phyloP scores from a whole-genome alignment of 2,113 vertebrate species.

The Oenanthe melanoleuca region DNA sequence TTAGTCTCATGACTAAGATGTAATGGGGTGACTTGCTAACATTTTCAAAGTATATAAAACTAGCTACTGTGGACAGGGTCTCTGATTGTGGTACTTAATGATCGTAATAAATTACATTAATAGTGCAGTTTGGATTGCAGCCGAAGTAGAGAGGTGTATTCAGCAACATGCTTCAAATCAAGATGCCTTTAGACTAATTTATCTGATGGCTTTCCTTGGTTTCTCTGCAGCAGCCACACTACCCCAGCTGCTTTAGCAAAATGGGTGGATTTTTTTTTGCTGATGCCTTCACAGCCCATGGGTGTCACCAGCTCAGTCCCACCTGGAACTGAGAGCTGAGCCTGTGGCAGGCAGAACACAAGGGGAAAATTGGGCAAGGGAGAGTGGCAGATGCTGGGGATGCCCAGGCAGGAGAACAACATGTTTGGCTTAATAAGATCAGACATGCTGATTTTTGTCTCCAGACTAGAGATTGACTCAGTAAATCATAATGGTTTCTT shows the following conservation, averaged over 20 bases:
- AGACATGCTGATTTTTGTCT: slow-evolving; percentile 1
- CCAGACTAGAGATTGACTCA: background rate
- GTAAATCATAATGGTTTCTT: background rate
- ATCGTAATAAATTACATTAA: slow-evolving; percentile 58
- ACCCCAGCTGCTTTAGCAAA: background rate
- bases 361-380: background rate
- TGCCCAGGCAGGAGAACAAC: background rate
- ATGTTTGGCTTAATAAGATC: background rate
- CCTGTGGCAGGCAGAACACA: background rate
- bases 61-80: slow-evolving; percentile 36
- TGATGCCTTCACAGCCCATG: background rate
- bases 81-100: slow-evolving; percentile 34
- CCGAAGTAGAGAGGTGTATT: slow-evolving; percentile 34
- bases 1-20: slow-evolving; percentile 60
- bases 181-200: slow-evolving; percentile 35
- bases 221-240: background rate
- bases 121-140: slow-evolving; percentile 28
- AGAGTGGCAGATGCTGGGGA: slow-evolving; percentile 9
- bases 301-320: background rate
- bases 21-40: slow-evolving; percentile 59
- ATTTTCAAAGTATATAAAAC: slow-evolving; percentile 47
- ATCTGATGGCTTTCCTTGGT: background rate
- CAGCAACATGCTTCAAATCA: slow-evolving; percentile 54
- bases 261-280: background rate
- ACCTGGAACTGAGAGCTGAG: background rate